Conservation (phyloP, 2,113 vertebrate species). For the Antechinus flavipes region DNA sequence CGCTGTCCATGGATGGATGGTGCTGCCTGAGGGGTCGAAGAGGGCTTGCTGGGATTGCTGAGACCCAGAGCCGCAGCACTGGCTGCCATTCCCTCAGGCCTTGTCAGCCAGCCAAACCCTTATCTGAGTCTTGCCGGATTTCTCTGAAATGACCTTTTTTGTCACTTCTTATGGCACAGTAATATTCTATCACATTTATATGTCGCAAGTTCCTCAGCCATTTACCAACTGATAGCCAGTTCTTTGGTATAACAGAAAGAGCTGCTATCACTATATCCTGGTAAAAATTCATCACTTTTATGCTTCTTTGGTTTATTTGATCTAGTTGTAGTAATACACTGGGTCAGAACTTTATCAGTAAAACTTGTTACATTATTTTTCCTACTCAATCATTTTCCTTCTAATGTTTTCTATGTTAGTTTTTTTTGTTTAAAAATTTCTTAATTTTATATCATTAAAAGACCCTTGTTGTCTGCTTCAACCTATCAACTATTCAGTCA, state of each 20-base stretch:
- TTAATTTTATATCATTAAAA: too few species aligned
- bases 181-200: background rate
- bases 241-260: background rate
- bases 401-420: background rate
- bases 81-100: background rate
- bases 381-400: background rate
- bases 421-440: background rate
- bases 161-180: background rate
- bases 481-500: background rate
- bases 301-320: background rate
- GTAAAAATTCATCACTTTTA: background rate
- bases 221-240: background rate
- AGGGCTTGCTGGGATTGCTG: background rate
- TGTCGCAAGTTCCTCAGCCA: background rate
- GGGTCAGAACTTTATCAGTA: background rate
- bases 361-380: background rate
- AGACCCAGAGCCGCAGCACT: background rate
- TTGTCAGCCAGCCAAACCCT: background rate
- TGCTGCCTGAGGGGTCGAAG: background rate
- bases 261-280: background rate
- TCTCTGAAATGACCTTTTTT: background rate
- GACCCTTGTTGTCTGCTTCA: background rate
- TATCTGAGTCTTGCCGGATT: background rate
- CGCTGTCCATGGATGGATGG: background rate
- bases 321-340: too few species aligned